Evolutionary conservation across 2,113 vertebrate species (phyloP).

Genomic region (Corydoras maculifer): DNA sequence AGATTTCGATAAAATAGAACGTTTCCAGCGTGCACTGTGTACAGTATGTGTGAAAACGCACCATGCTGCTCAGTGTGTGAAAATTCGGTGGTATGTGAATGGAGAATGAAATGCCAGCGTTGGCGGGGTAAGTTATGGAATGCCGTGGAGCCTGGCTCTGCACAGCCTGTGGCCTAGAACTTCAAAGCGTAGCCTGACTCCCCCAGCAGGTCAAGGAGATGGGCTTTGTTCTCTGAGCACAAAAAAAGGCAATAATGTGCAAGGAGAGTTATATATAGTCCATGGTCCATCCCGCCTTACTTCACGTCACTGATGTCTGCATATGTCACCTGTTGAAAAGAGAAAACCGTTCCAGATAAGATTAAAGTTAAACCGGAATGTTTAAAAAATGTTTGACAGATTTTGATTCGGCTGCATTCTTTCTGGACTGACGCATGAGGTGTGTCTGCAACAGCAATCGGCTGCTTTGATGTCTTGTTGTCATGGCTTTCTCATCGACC

Average conservation of each 20-base stretch:
- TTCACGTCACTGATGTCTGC: slow-evolving; percentile 42
- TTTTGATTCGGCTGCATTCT: too few species aligned
- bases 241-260: slow-evolving; percentile 41
- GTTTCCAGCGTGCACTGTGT: background rate
- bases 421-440: too few species aligned
- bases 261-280: slow-evolving; percentile 55
- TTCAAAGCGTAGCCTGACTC: slow-evolving; percentile 52
- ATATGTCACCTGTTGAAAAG: slow-evolving; percentile 23
- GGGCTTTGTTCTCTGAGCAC: slow-evolving; percentile 33
- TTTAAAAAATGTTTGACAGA: too few species aligned
- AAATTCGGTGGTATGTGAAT: slow-evolving; percentile 6
- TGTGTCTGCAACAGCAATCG: too few species aligned
- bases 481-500: too few species aligned
- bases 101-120: slow-evolving; percentile 16
- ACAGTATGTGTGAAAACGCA: slow-evolving; percentile 9
- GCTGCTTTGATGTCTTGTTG: too few species aligned
- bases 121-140: slow-evolving; percentile 18
- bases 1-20: too few species aligned
- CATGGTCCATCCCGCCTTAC: slow-evolving; percentile 17
- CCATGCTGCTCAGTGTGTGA: slow-evolving; percentile 1
- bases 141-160: slow-evolving; percentile 35
- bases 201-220: slow-evolving; percentile 48
- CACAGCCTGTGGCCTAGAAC: slow-evolving; percentile 38
- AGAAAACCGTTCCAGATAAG: slow-evolving; percentile 5
- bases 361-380: too few species aligned